Conservation (phyloP, 2,797 vertebrate genomes). For the Bradypus variegatus region DNA sequence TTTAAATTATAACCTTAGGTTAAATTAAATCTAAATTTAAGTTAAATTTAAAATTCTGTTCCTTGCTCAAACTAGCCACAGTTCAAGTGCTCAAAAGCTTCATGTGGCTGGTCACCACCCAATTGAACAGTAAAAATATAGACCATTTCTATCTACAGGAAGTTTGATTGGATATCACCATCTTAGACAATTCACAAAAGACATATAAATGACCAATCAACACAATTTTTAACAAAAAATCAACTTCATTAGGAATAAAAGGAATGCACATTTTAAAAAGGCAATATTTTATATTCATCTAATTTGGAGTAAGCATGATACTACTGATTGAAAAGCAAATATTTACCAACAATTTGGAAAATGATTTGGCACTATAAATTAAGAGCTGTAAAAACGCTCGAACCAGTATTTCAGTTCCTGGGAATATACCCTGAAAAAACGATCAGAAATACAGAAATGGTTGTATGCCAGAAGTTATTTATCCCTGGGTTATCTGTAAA, state of each 20-base stretch:
- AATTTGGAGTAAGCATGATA: neutral
- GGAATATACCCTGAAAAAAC: neutral
- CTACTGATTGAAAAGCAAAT: neutral
- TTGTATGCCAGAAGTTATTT: neutral
- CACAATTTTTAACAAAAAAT: neutral
- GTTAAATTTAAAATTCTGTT: neutral
- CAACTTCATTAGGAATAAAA: neutral
- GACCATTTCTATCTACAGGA: neutral
- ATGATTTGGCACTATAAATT: neutral
- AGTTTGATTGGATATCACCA: neutral
- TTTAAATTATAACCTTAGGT: neutral
- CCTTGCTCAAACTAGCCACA: neutral
- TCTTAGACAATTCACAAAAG: neutral
- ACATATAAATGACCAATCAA: neutral
- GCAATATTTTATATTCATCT: neutral
- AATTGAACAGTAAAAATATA: fast-evolving
- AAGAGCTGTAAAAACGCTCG: neutral
- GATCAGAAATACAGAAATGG: neutral
- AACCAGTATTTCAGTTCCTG: neutral
- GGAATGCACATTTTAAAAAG: neutral
- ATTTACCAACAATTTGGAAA: neutral
- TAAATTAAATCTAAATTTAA: neutral
- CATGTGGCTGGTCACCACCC: neutral
- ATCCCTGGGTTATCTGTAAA: neutral
- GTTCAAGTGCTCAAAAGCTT: neutral